Evolutionary conservation across 2,113 vertebrate genomes (phyloP).

Genomic region (Pholis gunnellus): DNA sequence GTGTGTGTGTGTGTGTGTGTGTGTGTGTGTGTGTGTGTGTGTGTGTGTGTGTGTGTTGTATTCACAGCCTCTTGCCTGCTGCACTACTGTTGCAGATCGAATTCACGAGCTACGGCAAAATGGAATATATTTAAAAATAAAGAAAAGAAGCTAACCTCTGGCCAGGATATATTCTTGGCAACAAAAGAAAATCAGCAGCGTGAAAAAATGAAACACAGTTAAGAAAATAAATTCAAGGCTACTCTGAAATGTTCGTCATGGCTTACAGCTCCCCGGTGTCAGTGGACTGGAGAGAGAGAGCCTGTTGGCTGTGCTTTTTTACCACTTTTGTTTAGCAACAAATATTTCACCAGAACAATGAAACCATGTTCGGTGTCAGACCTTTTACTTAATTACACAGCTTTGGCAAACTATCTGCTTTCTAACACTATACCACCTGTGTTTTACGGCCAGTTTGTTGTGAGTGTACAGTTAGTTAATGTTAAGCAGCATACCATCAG

Average conservation of each 20-base stretch:
- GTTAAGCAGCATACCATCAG: background rate
- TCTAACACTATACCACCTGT: background rate
- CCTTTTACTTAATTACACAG: constrained; percentile 21
- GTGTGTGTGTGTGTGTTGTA: constrained; percentile 4
- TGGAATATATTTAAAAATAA: background rate
- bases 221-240: constrained; percentile 38
- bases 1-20: constrained; percentile 15
- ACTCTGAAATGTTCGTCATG: constrained; percentile 24
- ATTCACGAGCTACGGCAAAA: constrained; percentile 33
- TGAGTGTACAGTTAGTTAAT: background rate
- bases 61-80: constrained; percentile 22
- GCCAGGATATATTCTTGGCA: constrained; percentile 24
- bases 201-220: constrained; percentile 25
- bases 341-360: constrained; percentile 11
- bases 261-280: constrained; percentile 16
- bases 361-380: background rate
- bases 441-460: background rate
- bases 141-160: constrained; percentile 2
- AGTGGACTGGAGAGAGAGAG: constrained; percentile 21
- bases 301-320: constrained; percentile 5
- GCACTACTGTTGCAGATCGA: constrained; percentile 29
- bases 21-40: constrained; percentile 21
- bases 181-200: constrained; percentile 22
- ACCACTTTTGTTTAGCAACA: constrained; percentile 16
- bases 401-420: background rate